Evolutionary conservation across 2,113 vertebrate genomes (phyloP), one percentile per base, ranked within the genome.

Genomic region (Castor canadensis): DNA sequence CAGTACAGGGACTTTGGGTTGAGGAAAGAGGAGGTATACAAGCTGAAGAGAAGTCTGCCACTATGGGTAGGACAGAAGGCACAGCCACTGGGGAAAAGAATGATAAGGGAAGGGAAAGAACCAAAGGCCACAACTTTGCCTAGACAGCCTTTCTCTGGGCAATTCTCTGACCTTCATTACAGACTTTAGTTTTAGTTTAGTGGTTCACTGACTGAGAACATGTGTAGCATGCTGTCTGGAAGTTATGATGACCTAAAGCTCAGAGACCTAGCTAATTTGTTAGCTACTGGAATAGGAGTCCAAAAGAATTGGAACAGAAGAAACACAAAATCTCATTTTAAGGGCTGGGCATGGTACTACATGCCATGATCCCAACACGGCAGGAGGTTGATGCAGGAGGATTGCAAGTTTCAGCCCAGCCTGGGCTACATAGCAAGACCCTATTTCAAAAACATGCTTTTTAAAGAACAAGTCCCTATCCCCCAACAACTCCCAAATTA

Each of bases 321-420:
- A 94, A 71, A 76, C 81, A 40, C 32, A 7, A 85, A 67, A 77
- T 85, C 81, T 76, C 81, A 95, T 81, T 82, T 91, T 86, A 89
- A 94, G 54, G 32, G 3, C 22, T 49, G 35, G 30, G 22, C 1
- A 35, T 62, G 20, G 5, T 60, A 4, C 20, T 58, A 19, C 6
- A 1, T 28, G 15, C 49, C 69, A n/a, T 22, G 60, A 72, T 16
- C 69, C 15, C 15, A 47, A 56, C 47, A n/a, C 43, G 40, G 47
- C 9, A 28, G 38, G 28, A 47, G 38, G 20, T 8, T 32, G 38
- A 87, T 19, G 52, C 32, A 60, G 4, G 30, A 73, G 24, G 38
- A 45, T 73, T 16, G 73, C 26, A 75, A 62, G 45, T 28, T 60
- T 75, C 40, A 76, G 67, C n/a, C n/a, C 9, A 72, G 67, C 38